These are phyloP conservation scores for Sinocyclocheilus anshuiensis DNA, from an alignment of 2,113 vertebrate species.

Conservation along the genomic window DNA sequence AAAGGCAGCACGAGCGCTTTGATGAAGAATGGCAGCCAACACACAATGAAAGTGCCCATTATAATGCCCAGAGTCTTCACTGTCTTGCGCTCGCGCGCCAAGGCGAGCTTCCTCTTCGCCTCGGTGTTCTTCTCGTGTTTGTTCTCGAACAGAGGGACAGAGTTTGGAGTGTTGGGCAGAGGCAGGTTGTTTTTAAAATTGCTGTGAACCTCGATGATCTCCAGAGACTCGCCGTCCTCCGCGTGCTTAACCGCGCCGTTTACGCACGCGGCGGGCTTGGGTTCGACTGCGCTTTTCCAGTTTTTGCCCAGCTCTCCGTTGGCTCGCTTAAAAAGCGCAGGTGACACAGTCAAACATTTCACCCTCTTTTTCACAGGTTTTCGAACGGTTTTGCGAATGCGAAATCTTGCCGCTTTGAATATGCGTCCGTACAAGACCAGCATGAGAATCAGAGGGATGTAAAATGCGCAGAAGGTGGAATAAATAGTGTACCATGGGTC, in stretches of 20 bases:
- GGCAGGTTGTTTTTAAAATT: conserved; percentile 82
- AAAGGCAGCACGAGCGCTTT: conserved; percentile 92
- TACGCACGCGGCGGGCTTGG: conserved; percentile 70
- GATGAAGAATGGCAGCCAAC: conserved; percentile 97
- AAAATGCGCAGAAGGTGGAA: conserved; percentile 96
- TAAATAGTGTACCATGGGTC: conserved; percentile 97
- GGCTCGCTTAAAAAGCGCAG: conserved; percentile 71
- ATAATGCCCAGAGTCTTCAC: conserved; percentile 97
- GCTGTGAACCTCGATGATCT: conserved; percentile 88
- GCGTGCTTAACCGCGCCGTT: conserved; percentile 84
- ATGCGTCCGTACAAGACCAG: conserved; percentile 93
- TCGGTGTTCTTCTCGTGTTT: conserved; percentile 86
- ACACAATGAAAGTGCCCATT: conserved; percentile 97
- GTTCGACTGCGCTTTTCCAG: conserved; percentile 82
- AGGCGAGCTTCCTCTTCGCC: conserved; percentile 88
- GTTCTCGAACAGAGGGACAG: conserved; percentile 75
- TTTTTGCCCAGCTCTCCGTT: conserved; percentile 75
- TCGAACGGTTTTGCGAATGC: conserved; percentile 90
- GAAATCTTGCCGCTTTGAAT: conserved; percentile 92
- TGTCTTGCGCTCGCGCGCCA: conserved; percentile 92
- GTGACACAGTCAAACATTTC: conserved; percentile 75
- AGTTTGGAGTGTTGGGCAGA: conserved; percentile 77
- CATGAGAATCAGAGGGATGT: conserved; percentile 92
- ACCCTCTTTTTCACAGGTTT: conserved; percentile 86
- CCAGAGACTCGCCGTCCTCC: conserved; percentile 83